Conservation (phyloP, 2,113 vertebrate genomes). For the Numida meleagris region DNA sequence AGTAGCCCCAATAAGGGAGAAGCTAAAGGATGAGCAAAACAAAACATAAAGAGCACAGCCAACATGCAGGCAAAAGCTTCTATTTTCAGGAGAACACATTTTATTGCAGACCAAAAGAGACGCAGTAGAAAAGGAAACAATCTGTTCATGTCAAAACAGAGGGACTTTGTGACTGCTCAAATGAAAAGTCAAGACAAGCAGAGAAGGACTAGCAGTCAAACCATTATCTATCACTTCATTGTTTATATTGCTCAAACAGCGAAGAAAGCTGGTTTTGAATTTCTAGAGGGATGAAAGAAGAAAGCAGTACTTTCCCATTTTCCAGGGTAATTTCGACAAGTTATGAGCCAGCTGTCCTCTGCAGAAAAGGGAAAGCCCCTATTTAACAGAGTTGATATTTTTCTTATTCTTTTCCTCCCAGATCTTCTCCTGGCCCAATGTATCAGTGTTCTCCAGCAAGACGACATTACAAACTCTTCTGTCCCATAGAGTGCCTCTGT, state of each 20-base stretch:
- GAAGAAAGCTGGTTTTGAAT: neutral
- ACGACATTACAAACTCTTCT: neutral
- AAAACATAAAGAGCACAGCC: neutral
- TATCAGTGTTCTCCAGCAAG: neutral
- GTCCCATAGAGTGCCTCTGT: neutral
- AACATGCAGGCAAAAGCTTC: constrained; percentile 4
- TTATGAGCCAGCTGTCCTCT: neutral
- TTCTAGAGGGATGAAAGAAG: neutral
- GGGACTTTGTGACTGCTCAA: neutral
- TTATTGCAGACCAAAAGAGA: constrained; percentile 11
- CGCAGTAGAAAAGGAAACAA: constrained; percentile 12
- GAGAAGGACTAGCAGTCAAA: constrained; percentile 1
- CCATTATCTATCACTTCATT: neutral
- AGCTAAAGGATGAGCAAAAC: constrained; percentile 1
- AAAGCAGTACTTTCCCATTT: constrained; percentile 19
- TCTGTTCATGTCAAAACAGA: constrained; percentile 26
- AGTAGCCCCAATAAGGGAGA: neutral
- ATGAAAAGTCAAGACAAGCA: neutral
- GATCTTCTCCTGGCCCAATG: neutral
- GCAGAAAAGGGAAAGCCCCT: neutral
- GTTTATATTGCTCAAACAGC: neutral
- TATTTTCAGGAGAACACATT: constrained; percentile 32
- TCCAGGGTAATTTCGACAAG: neutral
- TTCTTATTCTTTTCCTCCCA: neutral
- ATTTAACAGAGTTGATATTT: neutral